Evolutionary conservation across 2,797 vertebrate genomes (phyloP).

Genomic region (Sebastes vulpes): DNA sequence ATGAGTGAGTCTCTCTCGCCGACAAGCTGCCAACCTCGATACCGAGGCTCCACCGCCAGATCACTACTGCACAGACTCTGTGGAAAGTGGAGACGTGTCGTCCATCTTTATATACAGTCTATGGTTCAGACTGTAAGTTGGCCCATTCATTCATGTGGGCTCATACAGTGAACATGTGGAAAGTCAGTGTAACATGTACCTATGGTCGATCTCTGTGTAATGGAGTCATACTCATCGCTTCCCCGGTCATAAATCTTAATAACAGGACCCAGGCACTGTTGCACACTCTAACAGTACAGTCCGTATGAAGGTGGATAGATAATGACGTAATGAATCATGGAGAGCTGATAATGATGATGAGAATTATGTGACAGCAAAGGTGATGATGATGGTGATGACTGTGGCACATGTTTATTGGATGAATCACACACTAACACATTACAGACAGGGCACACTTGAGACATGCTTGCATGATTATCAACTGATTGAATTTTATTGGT

Average conservation of each 20-base stretch:
- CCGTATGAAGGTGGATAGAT: conserved; percentile 25
- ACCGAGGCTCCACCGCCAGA: no score
- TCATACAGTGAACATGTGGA: conserved; percentile 48
- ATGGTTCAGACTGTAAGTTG: conserved; percentile 17
- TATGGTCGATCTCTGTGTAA: conserved; percentile 45
- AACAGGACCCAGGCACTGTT: conserved; percentile 1
- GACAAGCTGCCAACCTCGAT: no score
- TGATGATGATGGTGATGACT: conserved; percentile 7
- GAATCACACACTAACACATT: conserved; percentile 3
- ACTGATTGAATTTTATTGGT: conserved; percentile 2
- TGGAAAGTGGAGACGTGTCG: no score
- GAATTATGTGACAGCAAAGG: conserved; percentile 30
- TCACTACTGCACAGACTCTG: no score
- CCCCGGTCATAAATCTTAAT: conserved; percentile 65
- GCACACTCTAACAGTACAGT: conserved; percentile 12
- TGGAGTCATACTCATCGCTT: conserved; percentile 50
- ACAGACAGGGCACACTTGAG: background rate
- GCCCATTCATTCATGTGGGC: conserved; percentile 32
- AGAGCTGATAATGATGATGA: conserved; percentile 43
- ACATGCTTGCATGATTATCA: background rate
- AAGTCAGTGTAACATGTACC: conserved; percentile 42
- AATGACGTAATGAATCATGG: conserved; percentile 46
- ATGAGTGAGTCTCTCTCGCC: no score
- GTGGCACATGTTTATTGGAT: conserved; percentile 15
- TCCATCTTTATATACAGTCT: no score